These are phyloP conservation scores for Actinostola sp. DNA, from an alignment of 92 coral and sea anemone genomes.

Conservation along the genomic window DNA sequence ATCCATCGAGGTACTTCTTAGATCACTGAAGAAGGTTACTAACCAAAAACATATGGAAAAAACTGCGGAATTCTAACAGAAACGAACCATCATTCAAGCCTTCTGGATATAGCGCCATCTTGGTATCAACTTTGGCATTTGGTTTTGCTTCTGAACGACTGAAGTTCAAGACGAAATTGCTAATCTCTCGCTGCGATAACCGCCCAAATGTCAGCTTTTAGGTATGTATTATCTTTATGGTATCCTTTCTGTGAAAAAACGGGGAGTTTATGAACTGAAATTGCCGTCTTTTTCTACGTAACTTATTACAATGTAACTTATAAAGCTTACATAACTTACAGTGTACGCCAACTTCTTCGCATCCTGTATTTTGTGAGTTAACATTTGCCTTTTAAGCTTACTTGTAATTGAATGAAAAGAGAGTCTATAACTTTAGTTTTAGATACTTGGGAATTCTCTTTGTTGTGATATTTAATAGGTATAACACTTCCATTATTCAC, in stretches of 20 bases:
- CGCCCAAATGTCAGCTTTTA: slow-evolving; percentile 7
- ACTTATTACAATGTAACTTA: too few species aligned
- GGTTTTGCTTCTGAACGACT: neutral
- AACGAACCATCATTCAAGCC: neutral
- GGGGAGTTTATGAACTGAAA: too few species aligned
- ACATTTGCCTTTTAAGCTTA: too few species aligned
- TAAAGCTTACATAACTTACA: too few species aligned
- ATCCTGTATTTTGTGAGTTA: too few species aligned
- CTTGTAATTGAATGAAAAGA: too few species aligned
- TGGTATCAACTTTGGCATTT: neutral
- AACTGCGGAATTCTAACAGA: neutral
- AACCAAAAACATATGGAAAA: slow-evolving; percentile 6
- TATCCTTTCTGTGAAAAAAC: neutral
- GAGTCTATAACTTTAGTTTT: too few species aligned
- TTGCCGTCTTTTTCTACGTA: too few species aligned
- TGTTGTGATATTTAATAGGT: too few species aligned
- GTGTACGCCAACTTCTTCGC: too few species aligned
- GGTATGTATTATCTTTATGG: neutral
- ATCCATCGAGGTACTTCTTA: neutral
- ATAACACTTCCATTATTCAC: too few species aligned
- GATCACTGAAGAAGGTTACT: slow-evolving; percentile 24
- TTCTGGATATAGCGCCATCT: neutral
- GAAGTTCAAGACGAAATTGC: neutral
- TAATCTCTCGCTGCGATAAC: neutral
- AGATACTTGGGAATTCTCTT: too few species aligned